Conservation (phyloP, 2,888 invertebrate genomes). For the Clivina fossor region DNA sequence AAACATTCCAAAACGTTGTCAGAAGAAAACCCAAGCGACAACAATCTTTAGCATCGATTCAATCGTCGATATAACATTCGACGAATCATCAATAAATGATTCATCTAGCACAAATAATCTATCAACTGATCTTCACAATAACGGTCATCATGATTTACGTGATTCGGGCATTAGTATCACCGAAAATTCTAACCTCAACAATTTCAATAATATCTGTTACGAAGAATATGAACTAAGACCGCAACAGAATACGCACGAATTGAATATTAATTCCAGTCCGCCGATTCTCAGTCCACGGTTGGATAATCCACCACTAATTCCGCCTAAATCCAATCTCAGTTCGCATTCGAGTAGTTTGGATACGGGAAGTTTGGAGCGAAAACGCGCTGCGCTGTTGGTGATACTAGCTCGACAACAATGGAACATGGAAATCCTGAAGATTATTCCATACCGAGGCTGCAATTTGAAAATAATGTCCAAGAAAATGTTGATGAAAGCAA, state of each 20-base stretch:
- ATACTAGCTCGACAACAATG: too few species aligned
- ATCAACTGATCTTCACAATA: constrained; percentile 38
- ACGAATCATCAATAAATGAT: constrained; percentile 42
- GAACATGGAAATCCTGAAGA: constrained; percentile 47
- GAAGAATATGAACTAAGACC: constrained; percentile 51
- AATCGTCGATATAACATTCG: constrained; percentile 35
- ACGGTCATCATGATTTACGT: constrained; percentile 54
- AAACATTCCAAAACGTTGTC: constrained; percentile 52
- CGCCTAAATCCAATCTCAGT: constrained; percentile 47
- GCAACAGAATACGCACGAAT: constrained; percentile 47
- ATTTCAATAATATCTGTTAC: constrained; percentile 52
- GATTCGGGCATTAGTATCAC: constrained; percentile 59
- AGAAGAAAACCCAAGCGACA: constrained; percentile 55
- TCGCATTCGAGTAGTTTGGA: constrained; percentile 18
- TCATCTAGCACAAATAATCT: constrained; percentile 49
- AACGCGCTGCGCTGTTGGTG: too few species aligned
- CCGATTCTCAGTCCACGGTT: constrained; percentile 46
- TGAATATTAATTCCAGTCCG: constrained; percentile 50
- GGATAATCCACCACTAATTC: constrained; percentile 51
- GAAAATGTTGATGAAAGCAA: constrained; percentile 27
- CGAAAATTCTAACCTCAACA: constrained; percentile 50
- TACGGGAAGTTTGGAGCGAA: constrained; percentile 42
- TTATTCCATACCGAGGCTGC: constrained; percentile 50
- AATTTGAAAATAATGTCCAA: constrained; percentile 41
- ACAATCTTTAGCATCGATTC: constrained; percentile 53